Conservation (phyloP, 2,113 vertebrate genomes). For the Oenanthe oenanthe region DNA sequence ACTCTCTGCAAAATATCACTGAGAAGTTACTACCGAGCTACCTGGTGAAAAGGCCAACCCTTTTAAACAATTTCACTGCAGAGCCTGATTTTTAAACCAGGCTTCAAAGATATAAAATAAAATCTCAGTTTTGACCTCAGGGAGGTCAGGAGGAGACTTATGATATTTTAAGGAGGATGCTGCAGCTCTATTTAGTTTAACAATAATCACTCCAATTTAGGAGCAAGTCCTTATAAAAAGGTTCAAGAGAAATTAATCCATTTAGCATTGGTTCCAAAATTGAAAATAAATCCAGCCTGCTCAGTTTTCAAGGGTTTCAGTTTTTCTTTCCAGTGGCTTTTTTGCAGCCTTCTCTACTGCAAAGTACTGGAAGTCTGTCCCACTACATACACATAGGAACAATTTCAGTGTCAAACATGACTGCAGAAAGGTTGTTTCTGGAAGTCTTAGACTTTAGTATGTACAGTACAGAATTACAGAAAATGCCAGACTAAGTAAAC, state of each 20-base stretch:
- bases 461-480: background rate
- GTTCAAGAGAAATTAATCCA: slow-evolving; percentile 48
- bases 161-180: background rate
- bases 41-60: background rate
- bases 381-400: background rate
- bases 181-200: slow-evolving; percentile 42
- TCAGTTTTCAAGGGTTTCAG: background rate
- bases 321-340: background rate
- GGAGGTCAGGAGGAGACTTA: slow-evolving; percentile 30
- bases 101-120: slow-evolving; percentile 48
- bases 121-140: background rate
- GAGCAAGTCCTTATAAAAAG: slow-evolving; percentile 25
- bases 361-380: background rate
- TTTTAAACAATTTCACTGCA: background rate
- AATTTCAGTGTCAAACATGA: background rate
- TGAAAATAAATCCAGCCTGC: slow-evolving; percentile 7
- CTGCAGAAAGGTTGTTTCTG: background rate
- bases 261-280: slow-evolving; percentile 23
- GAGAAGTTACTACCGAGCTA: background rate
- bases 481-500: background rate
- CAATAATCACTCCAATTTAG: slow-evolving; percentile 56
- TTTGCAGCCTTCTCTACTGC: background rate
- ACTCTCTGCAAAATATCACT: background rate
- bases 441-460: background rate
- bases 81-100: slow-evolving; percentile 22